Evolutionary conservation across 2,797 vertebrate species (phyloP), one percentile per base, ranked within the genome.

Genomic region (Leptoclinus maculatus): DNA sequence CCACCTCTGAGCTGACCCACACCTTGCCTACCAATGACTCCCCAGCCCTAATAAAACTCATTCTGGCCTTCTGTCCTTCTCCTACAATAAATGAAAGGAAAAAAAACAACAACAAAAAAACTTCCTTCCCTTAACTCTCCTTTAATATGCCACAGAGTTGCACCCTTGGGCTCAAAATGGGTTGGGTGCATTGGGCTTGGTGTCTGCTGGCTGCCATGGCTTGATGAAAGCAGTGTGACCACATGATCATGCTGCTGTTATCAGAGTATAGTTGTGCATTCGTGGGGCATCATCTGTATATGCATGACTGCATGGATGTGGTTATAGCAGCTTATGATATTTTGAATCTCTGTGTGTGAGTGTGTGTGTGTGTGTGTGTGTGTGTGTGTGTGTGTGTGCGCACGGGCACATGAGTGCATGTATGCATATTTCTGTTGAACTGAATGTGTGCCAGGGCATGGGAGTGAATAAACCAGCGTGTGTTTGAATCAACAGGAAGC

Each of bases 401-500:
- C 83, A 90, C 27, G 85, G 69, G 57, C 57, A 79, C 76, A 79
- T 90, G 83, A 86, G 78, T 45, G 90, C 83, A 91, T 91, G 92
- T 82, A 66, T 91, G 89, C 82, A 87, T 85, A 88, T 86, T 86
- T 88, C 78, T 92, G 82, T 90, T 63, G 80, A 76, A 80, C 65
- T 87, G 79, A 82, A 79, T 76, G 78, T 91, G 76, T 87, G 74
- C 77, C 41, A 75, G 65, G 78, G 89, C 91, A 91, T 84, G 90
- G 69, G 90, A 83, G 85, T 89, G 85, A 94, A 94, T 96, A 95
- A 95, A 95, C 91, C 92, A 93, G 93, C 82, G 75, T 96, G 92
- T 96, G 95, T 96, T 95, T 96, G 91, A 93, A 94, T 95, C 97
- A 96, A 96, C 97, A 99, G 98, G 98, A 99, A 97, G 98, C 98